Percentiles rank a stretch among this genome's conserved stretches.
Conservation (phyloP, 2,888 invertebrate species). For the Onchidella celtica region DNA sequence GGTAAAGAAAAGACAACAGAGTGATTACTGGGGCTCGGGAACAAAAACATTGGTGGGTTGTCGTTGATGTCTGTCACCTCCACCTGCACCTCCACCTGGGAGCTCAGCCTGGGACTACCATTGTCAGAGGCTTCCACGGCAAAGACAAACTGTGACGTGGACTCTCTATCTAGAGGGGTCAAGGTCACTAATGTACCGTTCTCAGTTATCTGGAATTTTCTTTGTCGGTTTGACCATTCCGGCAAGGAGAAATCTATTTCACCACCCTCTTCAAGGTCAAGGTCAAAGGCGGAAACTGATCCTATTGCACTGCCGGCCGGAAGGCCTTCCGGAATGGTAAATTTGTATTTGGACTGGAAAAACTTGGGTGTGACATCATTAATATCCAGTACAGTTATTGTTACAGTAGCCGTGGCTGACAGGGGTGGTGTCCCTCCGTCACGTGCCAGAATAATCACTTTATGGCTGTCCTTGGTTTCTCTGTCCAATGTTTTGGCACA, state of each 20-base stretch:
- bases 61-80: slow-evolving; percentile 63
- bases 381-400: slow-evolving; percentile 40
- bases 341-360: slow-evolving; percentile 39
- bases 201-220: slow-evolving; percentile 35
- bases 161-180: slow-evolving; percentile 66
- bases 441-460: slow-evolving; percentile 35
- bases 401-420: slow-evolving; percentile 49
- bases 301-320: slow-evolving; percentile 44
- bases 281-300: slow-evolving; percentile 42
- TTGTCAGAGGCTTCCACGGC: slow-evolving; percentile 63
- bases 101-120: slow-evolving; percentile 62
- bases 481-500: slow-evolving; percentile 47
- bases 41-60: slow-evolving; percentile 62
- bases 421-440: slow-evolving; percentile 42
- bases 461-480: slow-evolving; percentile 42
- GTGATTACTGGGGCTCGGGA: slow-evolving; percentile 51
- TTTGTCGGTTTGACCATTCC: not conserved
- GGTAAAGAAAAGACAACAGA: slow-evolving; percentile 42
- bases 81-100: slow-evolving; percentile 62
- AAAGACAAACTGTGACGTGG: slow-evolving; percentile 57
- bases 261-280: slow-evolving; percentile 46
- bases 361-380: slow-evolving; percentile 50
- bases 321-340: slow-evolving; percentile 38
- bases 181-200: slow-evolving; percentile 64
- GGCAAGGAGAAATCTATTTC: slow-evolving; percentile 37